Conservation (phyloP, 2,888 invertebrate species). For the Macrophya alboannulata region DNA sequence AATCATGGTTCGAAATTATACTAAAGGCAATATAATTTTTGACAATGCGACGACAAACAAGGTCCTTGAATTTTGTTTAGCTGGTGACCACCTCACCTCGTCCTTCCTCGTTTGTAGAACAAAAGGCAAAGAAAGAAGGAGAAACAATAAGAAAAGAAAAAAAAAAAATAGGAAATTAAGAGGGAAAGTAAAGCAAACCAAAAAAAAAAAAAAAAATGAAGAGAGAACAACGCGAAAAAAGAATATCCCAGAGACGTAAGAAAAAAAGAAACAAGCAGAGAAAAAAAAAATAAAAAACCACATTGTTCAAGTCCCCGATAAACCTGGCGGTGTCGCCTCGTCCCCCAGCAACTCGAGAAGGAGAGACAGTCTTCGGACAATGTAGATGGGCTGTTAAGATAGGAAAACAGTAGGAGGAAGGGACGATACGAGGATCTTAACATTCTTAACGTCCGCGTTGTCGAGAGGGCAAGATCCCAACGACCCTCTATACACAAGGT, state of each 20-base stretch:
- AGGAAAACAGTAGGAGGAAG: conserved; percentile 66
- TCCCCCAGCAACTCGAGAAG: conserved; percentile 56
- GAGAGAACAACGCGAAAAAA: neutral
- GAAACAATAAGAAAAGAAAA: neutral
- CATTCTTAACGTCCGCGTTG: conserved; percentile 51
- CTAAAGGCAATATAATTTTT: conserved; percentile 11
- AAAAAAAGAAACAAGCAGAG: neutral
- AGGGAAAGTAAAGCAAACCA: neutral
- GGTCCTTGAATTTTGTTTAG: conserved; percentile 1
- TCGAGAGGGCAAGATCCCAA: conserved; percentile 14
- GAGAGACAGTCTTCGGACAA: conserved; percentile 71
- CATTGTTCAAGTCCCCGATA: conserved; percentile 69
- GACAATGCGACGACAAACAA: neutral
- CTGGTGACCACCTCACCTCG: conserved; percentile 13
- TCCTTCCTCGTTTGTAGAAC: neutral
- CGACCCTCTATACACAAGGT: conserved; percentile 26
- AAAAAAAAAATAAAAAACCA: conserved; percentile 39
- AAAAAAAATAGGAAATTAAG: conserved; percentile 5
- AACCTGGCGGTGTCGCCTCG: conserved; percentile 63
- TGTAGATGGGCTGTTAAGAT: conserved; percentile 78
- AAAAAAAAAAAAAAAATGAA: neutral
- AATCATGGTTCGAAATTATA: neutral
- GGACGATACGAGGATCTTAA: conserved; percentile 52
- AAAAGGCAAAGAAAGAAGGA: neutral
- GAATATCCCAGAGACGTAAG: neutral